These are phyloP conservation scores for Tadarida brasiliensis DNA, from an alignment of 2,797 vertebrate genomes.

Conservation along the genomic window DNA sequence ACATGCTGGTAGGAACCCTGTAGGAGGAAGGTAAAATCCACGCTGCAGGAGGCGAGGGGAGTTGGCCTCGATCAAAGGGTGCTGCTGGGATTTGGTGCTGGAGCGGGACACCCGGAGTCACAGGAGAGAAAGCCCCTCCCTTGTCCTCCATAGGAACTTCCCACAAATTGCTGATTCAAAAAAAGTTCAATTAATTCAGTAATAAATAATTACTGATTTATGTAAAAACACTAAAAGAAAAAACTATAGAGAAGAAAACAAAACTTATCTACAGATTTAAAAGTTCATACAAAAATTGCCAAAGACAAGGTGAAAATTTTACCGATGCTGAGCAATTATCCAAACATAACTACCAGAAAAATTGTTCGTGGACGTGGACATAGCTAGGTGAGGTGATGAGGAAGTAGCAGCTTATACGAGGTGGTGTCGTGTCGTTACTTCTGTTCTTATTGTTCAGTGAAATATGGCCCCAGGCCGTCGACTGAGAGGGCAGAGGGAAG, in stretches of 20 bases:
- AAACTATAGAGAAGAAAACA: not conserved
- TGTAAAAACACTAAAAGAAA: not conserved
- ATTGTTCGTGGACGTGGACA: not conserved
- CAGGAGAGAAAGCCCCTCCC: not conserved
- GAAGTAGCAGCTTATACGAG: not conserved
- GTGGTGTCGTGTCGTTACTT: not conserved
- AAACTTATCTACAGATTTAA: not conserved
- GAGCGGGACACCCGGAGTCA: accelerated
- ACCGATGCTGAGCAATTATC: not conserved
- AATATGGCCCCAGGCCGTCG: not conserved
- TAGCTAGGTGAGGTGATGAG: not conserved
- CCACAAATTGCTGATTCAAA: not conserved
- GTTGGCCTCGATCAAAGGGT: too few species aligned
- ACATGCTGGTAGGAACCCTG: not conserved
- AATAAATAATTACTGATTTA: not conserved
- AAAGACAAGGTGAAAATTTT: not conserved
- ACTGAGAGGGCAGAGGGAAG: not conserved
- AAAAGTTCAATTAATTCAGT: not conserved
- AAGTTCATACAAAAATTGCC: not conserved
- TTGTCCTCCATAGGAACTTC: not conserved
- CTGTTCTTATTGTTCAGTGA: not conserved
- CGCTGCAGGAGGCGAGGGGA: not conserved
- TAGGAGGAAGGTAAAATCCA: not conserved
- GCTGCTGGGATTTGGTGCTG: not conserved
- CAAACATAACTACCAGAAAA: not conserved